Evolutionary conservation across 2,888 invertebrate species (phyloP), one percentile per base, ranked within the genome.

Genomic region (Diarsia dahlii): DNA sequence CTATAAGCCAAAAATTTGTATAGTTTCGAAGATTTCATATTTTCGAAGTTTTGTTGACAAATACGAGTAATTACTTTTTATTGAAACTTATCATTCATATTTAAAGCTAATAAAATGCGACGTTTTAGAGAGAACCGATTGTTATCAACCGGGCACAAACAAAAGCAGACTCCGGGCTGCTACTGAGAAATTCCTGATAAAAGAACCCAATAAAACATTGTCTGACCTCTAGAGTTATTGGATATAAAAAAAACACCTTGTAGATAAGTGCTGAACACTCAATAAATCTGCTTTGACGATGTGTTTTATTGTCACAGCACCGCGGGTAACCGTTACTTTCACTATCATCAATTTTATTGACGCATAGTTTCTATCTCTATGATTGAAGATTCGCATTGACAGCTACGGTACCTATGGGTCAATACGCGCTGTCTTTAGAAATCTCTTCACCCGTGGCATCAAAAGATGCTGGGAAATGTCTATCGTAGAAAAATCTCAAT

Each of bases 241-340:
- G 39, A 8, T 39, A 39, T 39, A 8, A 39, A 39, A 39, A 39
- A 39, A 39, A 39, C 39, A 39, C 39, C 39, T 39, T 58, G 18
- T 52, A 20, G 20, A 23, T 72, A 28, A 28, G 20, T 45, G 54
- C 39, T 69, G 48, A 72, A 56, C 45, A 64, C 45, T 65, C 64
- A 79, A 64, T 34, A 23, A 45, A 66, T 15, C 48, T 28, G 50
- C 48, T 69, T 73, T 28, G 56, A 64, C 66, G 65, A 64, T 46
- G 75, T 70, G 67, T 62, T 74, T 56, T 74, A 78, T 28, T 65
- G 62, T 74, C 60, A 48, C 54, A 46, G 23, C 20, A 50, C 56
- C 34, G n/a, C 66, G 46, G 28, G 5, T 23, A 46, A 46, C 18
- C 52, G 15, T 65, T 34, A 75, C 84, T 82, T 82, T 82, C 78